Evolutionary conservation across 2,797 vertebrate species (phyloP).

Genomic region (Etheostoma nigrum): DNA sequence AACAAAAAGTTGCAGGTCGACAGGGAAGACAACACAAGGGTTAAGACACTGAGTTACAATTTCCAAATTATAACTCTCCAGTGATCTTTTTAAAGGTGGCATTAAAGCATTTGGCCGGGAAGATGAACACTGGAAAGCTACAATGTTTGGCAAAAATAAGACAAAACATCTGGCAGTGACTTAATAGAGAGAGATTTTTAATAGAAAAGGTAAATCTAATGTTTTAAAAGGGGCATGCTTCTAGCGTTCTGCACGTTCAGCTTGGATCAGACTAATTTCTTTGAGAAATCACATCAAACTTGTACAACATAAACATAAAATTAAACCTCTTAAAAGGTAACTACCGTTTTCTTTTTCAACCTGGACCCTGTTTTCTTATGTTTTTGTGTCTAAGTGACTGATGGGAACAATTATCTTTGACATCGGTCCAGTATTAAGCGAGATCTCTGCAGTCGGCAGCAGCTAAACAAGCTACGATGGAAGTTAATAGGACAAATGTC

Average conservation of each 20-base stretch:
- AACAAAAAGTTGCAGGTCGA: no score
- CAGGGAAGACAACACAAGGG: no score
- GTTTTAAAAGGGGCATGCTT: conserved; percentile 12
- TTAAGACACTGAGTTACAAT: conserved; percentile 3
- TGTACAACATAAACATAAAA: neutral
- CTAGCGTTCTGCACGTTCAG: neutral
- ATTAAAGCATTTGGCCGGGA: neutral
- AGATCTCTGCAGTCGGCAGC: no score
- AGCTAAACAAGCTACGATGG: no score
- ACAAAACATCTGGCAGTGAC: conserved; percentile 20
- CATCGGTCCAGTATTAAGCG: no score
- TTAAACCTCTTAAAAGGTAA: neutral
- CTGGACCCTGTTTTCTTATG: no score
- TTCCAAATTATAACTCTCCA: conserved; percentile 12
- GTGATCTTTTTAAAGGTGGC: neutral
- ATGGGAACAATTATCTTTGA: no score
- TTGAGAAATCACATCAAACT: conserved; percentile 8
- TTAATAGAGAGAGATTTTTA: conserved; percentile 4
- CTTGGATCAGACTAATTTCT: neutral
- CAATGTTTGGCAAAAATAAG: conserved; percentile 9
- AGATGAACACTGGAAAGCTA: conserved; percentile 12
- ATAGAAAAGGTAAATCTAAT: neutral
- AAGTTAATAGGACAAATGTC: no score
- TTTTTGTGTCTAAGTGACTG: no score
- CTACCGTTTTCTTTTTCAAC: no score